These are phyloP conservation scores for Piprites chloris DNA, from an alignment of 2,113 vertebrate genomes.

Conservation along the genomic window DNA sequence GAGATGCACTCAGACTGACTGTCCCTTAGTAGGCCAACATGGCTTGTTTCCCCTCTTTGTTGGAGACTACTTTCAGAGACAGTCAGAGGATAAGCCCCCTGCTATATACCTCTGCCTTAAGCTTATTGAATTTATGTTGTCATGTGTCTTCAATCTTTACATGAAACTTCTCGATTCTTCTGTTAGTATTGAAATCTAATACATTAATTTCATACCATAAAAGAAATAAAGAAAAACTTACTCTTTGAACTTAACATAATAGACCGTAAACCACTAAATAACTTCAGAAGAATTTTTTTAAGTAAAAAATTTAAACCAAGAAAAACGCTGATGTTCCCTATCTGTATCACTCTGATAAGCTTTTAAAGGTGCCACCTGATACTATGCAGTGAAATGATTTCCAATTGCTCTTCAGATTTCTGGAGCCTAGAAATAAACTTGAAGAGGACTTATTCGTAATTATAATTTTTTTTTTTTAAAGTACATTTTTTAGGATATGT, in stretches of 20 bases:
- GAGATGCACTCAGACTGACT: neutral
- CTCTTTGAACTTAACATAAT: neutral
- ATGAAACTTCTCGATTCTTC: neutral
- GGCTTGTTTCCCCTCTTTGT: neutral
- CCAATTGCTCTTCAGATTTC: neutral
- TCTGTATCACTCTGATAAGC: neutral
- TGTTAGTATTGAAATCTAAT: neutral
- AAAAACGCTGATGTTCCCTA: neutral
- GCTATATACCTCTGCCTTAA: neutral
- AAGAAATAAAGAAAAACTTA: neutral
- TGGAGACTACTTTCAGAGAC: neutral
- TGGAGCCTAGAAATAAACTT: neutral
- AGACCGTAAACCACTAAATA: neutral
- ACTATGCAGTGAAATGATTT: neutral
- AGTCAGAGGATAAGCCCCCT: neutral
- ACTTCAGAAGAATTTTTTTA: accelerated
- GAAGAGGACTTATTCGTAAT: neutral
- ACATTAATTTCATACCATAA: neutral
- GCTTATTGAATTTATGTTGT: neutral
- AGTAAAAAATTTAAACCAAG: neutral
- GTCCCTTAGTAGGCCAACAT: neutral
- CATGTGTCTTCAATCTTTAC: neutral
- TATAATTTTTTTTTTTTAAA: neutral
- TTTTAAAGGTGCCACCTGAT: neutral
- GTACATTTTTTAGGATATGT: neutral